Conservation (phyloP, 2,113 vertebrate genomes). For the Varanus komodoensis region DNA sequence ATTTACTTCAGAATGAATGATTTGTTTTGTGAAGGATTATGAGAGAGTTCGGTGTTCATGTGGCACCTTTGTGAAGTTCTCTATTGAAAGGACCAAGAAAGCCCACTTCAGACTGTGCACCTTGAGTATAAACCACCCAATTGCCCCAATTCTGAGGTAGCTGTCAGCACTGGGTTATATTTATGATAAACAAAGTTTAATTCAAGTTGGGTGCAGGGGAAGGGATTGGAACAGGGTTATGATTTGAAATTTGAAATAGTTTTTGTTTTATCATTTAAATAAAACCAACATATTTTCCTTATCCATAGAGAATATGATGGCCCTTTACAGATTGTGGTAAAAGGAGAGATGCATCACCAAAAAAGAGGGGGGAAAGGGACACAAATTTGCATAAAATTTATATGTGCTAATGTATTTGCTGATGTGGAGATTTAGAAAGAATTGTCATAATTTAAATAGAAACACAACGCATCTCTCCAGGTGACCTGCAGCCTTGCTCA, state of each 20-base stretch:
- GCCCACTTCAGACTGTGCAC: not conserved
- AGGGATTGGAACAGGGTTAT: not conserved
- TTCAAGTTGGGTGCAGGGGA: not conserved
- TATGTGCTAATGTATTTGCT: too few relatives aligned
- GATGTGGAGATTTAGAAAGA: too few relatives aligned
- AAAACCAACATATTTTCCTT: too few relatives aligned
- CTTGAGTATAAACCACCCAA: not conserved
- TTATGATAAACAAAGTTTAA: not conserved
- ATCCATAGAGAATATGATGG: too few relatives aligned
- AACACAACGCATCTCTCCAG: too few relatives aligned
- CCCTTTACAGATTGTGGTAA: too few relatives aligned
- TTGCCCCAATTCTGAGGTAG: not conserved
- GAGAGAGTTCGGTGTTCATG: not conserved
- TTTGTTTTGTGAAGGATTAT: not conserved
- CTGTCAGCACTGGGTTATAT: not conserved
- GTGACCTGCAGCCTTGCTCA: too few relatives aligned
- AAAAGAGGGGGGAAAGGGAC: too few relatives aligned
- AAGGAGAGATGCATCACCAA: too few relatives aligned
- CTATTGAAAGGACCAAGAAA: not conserved
- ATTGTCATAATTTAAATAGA: too few relatives aligned
- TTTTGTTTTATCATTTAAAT: too few relatives aligned
- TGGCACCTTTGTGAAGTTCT: not conserved
- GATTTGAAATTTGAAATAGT: not conserved
- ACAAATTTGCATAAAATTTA: too few relatives aligned
- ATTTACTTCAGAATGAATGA: constrained; percentile 11